Base-by-base conservation (phyloP, 1,140 invertebrate genomes). In the Drosophila saltans region DNA sequence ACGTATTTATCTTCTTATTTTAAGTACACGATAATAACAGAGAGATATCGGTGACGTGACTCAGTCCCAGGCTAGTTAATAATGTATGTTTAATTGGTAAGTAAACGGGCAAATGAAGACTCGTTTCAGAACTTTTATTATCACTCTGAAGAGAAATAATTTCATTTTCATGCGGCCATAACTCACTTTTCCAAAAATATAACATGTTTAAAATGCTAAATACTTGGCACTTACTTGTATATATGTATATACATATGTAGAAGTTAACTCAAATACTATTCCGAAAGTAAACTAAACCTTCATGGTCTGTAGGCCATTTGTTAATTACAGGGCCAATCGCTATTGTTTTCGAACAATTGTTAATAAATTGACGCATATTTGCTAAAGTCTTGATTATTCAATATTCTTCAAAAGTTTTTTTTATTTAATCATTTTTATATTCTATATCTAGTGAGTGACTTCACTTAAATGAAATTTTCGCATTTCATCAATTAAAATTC, bases 261-360 rank as follows among this genome's bases (percentile, higher is more conserved):
- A 30, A 30, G 6, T 36, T 4, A 36, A 36, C 6, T 6, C 33
- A 30, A 30, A 30, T 30, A 30, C 28, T 43, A 3, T 5, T 43
- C 11, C 2, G 9, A 39, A 39, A 39, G 39, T 11, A 10, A 40
- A 16, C 0, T 43, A 52, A 52, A 52, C 45, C 21, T 39, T 59
- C 33, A 39, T 33, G 57, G 30, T 59, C 57, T 39, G 21, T 59
- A 24, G 3, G 1, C 16, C 33, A 59, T 26, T 40, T 59, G 33
- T 40, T 59, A 59, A 59, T 59, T 59, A 59, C 24, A 16, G 57
- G 57, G 57, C 21, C 16, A 59, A 40, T 59, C 4, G 33, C n/a
- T 40, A 40, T 36, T 59, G 21, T 59, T 59, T 52, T 59, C 40
- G 10, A 16, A 59, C 33, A 40, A 40, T 39, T 40, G 16, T 40